A percentile compares a stretch with the other conserved stretches of the same genome.
Conservation (phyloP, 2,797 vertebrate genomes). For the Arnoldichthys spilopterus region DNA sequence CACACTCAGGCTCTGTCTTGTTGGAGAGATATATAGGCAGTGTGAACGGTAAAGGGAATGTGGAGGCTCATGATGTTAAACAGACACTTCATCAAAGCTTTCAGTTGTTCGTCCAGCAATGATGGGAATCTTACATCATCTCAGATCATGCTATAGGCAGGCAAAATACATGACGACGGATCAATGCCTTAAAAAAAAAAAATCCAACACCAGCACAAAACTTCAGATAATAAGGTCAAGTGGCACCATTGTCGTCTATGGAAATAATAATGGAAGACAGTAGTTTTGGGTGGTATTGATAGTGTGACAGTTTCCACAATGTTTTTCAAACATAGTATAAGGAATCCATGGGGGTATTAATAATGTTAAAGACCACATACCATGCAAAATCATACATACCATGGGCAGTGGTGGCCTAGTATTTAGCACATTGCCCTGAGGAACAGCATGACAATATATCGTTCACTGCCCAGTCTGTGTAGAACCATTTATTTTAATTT, state of each 20-base stretch:
- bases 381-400: too few relatives aligned
- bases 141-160: neutral
- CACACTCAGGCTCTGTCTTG: neutral
- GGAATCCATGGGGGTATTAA: too few relatives aligned
- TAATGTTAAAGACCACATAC: too few relatives aligned
- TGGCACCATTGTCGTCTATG: neutral
- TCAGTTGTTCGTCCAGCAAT: neutral
- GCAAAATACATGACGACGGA: neutral
- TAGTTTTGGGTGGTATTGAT: neutral
- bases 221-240: neutral
- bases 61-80: conserved; percentile 4
- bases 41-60: conserved; percentile 15
- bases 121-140: neutral
- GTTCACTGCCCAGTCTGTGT: too few relatives aligned
- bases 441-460: too few relatives aligned
- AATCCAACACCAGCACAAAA: neutral
- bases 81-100: neutral
- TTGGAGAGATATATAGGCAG: neutral
- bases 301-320: neutral
- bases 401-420: too few relatives aligned
- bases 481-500: too few relatives aligned
- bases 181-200: neutral
- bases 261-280: neutral
- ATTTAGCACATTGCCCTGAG: too few relatives aligned
- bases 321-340: neutral